These are phyloP conservation scores for Drosophila mettleri DNA, from an alignment of 2,888 invertebrate genomes.

Conservation along the genomic window DNA sequence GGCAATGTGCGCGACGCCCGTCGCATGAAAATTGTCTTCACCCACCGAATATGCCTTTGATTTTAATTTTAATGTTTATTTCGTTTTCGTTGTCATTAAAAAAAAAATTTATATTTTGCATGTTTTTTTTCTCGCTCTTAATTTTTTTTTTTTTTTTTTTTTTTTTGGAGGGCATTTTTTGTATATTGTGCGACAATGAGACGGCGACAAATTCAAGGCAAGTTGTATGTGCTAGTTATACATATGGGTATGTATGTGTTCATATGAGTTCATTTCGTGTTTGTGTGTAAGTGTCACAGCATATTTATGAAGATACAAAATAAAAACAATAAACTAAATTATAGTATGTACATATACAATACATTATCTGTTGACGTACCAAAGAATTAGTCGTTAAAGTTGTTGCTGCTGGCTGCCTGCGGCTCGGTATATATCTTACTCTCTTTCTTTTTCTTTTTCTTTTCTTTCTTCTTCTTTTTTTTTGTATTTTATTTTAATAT, in stretches of 20 bases:
- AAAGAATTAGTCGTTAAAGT: constrained; percentile 58
- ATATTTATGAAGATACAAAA: constrained; percentile 44
- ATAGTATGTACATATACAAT: constrained; percentile 47
- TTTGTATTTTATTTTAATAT: constrained; percentile 74
- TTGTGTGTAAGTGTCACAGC: constrained; percentile 29
- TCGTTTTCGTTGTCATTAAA: constrained; percentile 23
- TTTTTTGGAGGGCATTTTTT: constrained; percentile 55
- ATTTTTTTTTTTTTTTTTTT: constrained; percentile 13
- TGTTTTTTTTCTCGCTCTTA: constrained; percentile 30
- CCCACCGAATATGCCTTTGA: constrained; percentile 48
- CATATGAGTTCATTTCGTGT: neutral
- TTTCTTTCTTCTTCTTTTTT: constrained; percentile 21
- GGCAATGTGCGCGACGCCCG: constrained; percentile 60
- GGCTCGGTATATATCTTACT: constrained; percentile 47
- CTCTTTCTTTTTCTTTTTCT: constrained; percentile 5
- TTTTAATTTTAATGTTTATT: constrained; percentile 51
- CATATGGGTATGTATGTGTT: neutral
- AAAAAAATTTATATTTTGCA: constrained; percentile 18
- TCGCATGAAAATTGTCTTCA: constrained; percentile 59
- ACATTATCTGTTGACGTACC: constrained; percentile 76
- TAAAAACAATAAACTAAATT: constrained; percentile 32
- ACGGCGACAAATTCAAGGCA: constrained; percentile 51
- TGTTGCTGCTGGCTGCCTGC: constrained; percentile 42
- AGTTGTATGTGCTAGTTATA: constrained; percentile 34
- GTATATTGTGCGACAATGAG: constrained; percentile 39